phyloP scores from a whole-genome alignment of 2,888 invertebrate genomes.

The Platypus cylindrus region DNA sequence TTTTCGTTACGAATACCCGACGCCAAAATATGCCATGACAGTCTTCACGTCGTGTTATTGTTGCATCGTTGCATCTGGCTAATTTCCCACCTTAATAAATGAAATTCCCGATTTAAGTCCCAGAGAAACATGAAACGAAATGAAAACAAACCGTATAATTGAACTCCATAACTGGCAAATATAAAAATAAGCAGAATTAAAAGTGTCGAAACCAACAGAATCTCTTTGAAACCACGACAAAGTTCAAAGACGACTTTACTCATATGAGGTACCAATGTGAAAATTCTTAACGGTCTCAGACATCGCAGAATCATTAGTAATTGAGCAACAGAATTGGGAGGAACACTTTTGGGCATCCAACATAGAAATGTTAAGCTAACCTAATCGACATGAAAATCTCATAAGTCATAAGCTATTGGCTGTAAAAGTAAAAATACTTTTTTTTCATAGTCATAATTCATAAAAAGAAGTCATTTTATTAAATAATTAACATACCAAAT shows the following conservation, averaged over 20 bases:
- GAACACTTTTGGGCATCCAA: constrained; percentile 91
- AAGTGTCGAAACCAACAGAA: constrained; percentile 88
- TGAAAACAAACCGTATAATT: constrained; percentile 63
- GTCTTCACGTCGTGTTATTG: constrained; percentile 65
- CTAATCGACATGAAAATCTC: no score
- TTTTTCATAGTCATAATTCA: no score
- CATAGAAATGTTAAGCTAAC: constrained; percentile 89
- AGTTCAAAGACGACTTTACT: constrained; percentile 97
- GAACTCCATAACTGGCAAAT: constrained; percentile 98
- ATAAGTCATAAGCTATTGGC: no score
- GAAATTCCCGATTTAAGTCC: background rate
- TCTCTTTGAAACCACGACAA: constrained; percentile 97
- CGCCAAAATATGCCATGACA: constrained; percentile 94
- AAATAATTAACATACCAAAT: constrained; percentile 60
- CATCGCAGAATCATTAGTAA: constrained; percentile 93
- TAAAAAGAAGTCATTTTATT: no score
- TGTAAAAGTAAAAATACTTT: no score
- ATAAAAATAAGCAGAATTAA: constrained; percentile 97
- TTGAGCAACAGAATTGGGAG: constrained; percentile 88
- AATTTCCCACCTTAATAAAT: constrained; percentile 60
- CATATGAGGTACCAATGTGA: constrained; percentile 98
- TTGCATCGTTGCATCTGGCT: constrained; percentile 94
- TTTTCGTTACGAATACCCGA: constrained; percentile 93
- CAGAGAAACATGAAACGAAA: background rate
- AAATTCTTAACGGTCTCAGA: constrained; percentile 89